These are phyloP conservation scores for Atrina japonica DNA, from an alignment of 2,888 invertebrate genomes.

Conservation along the genomic window DNA sequence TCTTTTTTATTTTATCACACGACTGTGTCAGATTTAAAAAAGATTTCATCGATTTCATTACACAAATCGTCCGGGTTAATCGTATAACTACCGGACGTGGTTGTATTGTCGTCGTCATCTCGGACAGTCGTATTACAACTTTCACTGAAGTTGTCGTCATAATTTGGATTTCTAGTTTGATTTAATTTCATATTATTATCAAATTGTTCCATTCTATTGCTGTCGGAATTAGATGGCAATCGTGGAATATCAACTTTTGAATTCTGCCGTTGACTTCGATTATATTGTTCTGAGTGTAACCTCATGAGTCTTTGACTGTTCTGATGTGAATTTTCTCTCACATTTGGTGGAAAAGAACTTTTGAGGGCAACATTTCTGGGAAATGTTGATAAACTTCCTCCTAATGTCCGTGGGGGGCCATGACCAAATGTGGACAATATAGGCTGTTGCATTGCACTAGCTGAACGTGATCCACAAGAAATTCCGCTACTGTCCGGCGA, in stretches of 20 bases:
- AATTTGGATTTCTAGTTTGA: slow-evolving; percentile 25
- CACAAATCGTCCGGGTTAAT: slow-evolving; percentile 78
- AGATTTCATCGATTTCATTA: slow-evolving; percentile 77
- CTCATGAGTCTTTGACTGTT: slow-evolving; percentile 31
- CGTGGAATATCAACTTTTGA: slow-evolving; percentile 29
- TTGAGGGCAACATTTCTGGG: slow-evolving; percentile 32
- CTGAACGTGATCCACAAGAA: slow-evolving; percentile 29
- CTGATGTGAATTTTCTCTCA: slow-evolving; percentile 17
- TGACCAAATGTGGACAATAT: slow-evolving; percentile 41
- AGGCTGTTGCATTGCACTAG: slow-evolving; percentile 29
- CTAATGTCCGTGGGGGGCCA: slow-evolving; percentile 7
- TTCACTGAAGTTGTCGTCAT: slow-evolving; percentile 52
- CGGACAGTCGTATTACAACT: slow-evolving; percentile 52
- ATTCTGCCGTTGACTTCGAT: slow-evolving; percentile 24
- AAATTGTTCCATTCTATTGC: slow-evolving; percentile 4
- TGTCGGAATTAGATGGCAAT: slow-evolving; percentile 22
- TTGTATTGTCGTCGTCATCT: slow-evolving; percentile 69
- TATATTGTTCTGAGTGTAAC: slow-evolving; percentile 40
- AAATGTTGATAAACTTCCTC: slow-evolving; percentile 33
- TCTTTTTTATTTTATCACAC: slow-evolving; percentile 34
- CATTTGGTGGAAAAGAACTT: slow-evolving; percentile 22
- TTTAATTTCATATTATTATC: slow-evolving; percentile 25
- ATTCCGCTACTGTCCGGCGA: slow-evolving; percentile 38
- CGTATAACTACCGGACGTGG: slow-evolving; percentile 77
- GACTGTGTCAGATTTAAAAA: slow-evolving; percentile 65